phyloP scores from a whole-genome alignment of 2,797 vertebrate genomes.

The Galagoides demidoff region DNA sequence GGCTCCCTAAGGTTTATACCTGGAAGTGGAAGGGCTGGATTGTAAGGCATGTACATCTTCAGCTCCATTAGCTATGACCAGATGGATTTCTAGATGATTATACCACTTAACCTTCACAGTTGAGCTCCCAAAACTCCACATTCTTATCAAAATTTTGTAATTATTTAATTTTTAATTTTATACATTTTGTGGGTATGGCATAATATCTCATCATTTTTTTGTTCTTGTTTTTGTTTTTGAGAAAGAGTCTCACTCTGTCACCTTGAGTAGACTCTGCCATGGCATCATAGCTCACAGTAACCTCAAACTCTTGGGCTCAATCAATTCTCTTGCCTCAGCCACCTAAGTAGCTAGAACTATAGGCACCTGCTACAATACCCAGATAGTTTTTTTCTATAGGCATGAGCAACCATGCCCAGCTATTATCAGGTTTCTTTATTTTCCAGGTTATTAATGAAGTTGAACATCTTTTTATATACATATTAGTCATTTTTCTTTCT shows the following conservation, averaged over 20 bases:
- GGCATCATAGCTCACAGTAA: too few species aligned
- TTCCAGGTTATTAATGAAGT: background rate
- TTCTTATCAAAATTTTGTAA: conserved; percentile 14
- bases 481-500: background rate
- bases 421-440: background rate
- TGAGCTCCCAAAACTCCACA: background rate
- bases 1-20: background rate
- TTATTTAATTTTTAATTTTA: background rate
- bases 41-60: background rate
- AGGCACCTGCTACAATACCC: too few species aligned
- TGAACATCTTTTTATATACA: background rate
- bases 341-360: too few species aligned
- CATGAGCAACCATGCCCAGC: too few species aligned
- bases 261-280: too few species aligned
- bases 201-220: background rate
- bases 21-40: background rate
- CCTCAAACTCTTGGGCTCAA: too few species aligned
- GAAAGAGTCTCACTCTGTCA: too few species aligned
- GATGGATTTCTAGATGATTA: background rate
- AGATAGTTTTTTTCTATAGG: too few species aligned
- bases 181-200: background rate
- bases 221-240: too few species aligned
- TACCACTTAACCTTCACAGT: background rate
- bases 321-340: too few species aligned
- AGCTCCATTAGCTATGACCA: background rate